Percentiles rank a stretch among this genome's conserved stretches.
Conservation (phyloP, 2,888 invertebrate species). For the Syritta pipiens region DNA sequence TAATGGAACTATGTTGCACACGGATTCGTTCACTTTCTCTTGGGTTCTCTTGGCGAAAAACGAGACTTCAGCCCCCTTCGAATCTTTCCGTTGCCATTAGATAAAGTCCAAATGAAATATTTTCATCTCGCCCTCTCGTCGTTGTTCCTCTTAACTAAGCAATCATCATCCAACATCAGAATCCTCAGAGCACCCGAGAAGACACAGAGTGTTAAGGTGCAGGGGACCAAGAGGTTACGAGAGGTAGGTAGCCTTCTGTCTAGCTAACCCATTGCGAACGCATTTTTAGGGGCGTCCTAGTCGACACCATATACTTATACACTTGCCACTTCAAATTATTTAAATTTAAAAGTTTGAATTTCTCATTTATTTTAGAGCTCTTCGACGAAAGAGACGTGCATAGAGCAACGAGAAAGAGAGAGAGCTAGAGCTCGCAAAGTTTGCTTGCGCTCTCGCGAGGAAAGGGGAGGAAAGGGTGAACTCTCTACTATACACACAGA, state of each 20-base stretch:
- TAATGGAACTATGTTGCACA: conserved; percentile 27
- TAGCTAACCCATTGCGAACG: conserved; percentile 19
- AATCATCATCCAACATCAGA: conserved; percentile 56
- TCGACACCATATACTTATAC: conserved; percentile 30
- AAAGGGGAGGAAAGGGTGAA: conserved; percentile 3
- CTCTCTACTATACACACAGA: conserved; percentile 26
- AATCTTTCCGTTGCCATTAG: conserved; percentile 11
- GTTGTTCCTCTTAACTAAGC: conserved; percentile 29
- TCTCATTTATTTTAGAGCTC: conserved; percentile 65
- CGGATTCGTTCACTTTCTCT: conserved; percentile 27
- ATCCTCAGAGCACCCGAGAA: conserved; percentile 31
- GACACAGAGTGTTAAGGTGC: too few species aligned
- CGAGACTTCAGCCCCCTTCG: background rate
- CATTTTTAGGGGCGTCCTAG: conserved; percentile 49
- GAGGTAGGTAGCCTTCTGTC: conserved; percentile 33
- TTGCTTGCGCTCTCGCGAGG: conserved; percentile 5
- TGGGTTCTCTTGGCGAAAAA: background rate
- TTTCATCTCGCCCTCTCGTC: conserved; percentile 4
- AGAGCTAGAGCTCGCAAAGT: conserved; percentile 7
- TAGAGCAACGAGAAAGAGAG: background rate
- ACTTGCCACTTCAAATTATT: conserved; percentile 67
- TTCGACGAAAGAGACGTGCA: conserved; percentile 7
- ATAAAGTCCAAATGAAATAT: conserved; percentile 49
- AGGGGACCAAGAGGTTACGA: too few species aligned
- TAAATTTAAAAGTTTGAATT: conserved; percentile 67